Conservation (phyloP, 2,797 vertebrate species). For the Lutjanus campechanus region DNA sequence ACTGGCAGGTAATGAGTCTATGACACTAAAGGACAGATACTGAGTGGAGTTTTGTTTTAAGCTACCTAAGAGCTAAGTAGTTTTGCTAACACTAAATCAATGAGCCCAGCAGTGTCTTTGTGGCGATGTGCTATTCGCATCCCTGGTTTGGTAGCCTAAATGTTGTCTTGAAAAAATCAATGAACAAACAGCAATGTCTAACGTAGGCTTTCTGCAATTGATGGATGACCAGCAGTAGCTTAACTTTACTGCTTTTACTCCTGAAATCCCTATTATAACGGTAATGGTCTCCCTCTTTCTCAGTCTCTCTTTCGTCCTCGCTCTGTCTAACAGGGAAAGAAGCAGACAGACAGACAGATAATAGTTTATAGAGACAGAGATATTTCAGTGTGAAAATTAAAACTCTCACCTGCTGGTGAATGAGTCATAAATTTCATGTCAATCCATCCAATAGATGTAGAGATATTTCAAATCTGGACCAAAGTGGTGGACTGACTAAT, state of each 20-base stretch:
- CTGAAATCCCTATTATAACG: conserved; percentile 26
- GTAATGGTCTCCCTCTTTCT: conserved; percentile 3
- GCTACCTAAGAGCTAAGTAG: conserved; percentile 9
- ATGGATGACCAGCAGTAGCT: conserved; percentile 27
- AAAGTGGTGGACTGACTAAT: too few relatives aligned
- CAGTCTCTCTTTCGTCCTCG: background rate
- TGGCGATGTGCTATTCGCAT: conserved; percentile 24
- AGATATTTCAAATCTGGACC: too few relatives aligned
- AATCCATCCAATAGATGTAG: too few relatives aligned
- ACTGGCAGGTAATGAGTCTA: background rate
- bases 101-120: conserved; percentile 18
- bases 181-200: conserved; percentile 33
- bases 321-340: background rate
- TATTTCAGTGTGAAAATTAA: background rate
- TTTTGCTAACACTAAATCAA: conserved; percentile 37
- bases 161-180: conserved; percentile 42
- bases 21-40: conserved; percentile 10
- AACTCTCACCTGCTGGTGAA: background rate
- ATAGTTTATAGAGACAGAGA: background rate
- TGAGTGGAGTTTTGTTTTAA: conserved; percentile 23
- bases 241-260: conserved; percentile 21
- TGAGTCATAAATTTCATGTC: background rate
- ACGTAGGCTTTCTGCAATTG: conserved; percentile 22
- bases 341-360: background rate
- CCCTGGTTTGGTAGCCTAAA: conserved; percentile 12